Percentiles rank a stretch among this genome's conserved stretches.
These are phyloP conservation scores for Drosophila nebulosa DNA, from an alignment of 1,140 invertebrate species.

Conservation along the genomic window DNA sequence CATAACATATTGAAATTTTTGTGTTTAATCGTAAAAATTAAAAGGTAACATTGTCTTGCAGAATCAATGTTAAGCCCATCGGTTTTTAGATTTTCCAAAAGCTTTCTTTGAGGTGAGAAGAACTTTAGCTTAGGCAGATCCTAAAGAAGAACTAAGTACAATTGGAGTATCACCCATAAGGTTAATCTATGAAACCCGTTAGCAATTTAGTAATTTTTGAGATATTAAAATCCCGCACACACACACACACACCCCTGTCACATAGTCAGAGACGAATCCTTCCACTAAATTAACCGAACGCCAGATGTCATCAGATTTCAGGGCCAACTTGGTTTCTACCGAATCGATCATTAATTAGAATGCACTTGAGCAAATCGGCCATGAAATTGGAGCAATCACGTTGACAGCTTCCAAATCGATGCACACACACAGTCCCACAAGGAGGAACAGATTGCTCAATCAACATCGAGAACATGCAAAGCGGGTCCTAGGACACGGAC, in stretches of 20 bases:
- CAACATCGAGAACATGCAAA: conserved; percentile 61
- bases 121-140: too few relatives aligned
- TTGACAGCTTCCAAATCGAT: conserved; percentile 72
- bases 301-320: conserved; percentile 66
- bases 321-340: conserved; percentile 32
- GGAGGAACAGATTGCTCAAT: conserved; percentile 64
- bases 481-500: conserved; percentile 43
- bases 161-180: too few relatives aligned
- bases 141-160: too few relatives aligned
- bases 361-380: conserved; percentile 67
- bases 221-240: background rate
- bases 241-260: too few relatives aligned
- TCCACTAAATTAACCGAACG: conserved; percentile 34
- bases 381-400: conserved; percentile 75
- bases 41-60: too few relatives aligned
- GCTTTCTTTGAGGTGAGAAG: too few relatives aligned
- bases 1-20: too few relatives aligned
- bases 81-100: too few relatives aligned
- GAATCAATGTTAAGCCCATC: too few relatives aligned
- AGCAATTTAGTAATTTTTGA: too few relatives aligned
- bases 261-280: background rate
- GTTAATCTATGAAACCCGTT: too few relatives aligned
- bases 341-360: conserved; percentile 62
- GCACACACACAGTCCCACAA: conserved; percentile 33
- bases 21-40: too few relatives aligned